Evolutionary conservation across 37 sponge, comb jelly and placozoan species (phyloP).

Genomic region (Hormiphora californensis): DNA sequence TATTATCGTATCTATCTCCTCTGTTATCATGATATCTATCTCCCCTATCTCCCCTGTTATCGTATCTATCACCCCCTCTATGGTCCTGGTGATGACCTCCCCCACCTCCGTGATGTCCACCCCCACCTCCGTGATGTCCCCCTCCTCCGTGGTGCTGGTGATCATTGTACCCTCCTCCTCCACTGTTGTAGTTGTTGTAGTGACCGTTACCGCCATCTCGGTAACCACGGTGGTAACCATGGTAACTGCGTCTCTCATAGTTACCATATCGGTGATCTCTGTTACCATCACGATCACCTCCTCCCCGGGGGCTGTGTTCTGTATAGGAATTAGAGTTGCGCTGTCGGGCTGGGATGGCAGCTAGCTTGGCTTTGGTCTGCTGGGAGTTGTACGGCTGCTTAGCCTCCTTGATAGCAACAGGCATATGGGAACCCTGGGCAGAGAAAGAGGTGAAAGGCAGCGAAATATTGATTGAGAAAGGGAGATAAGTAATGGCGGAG

Average conservation of each 20-base stretch:
- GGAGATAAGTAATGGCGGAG: too few species aligned
- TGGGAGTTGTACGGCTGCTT: constrained; percentile 35
- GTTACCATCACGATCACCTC: background rate
- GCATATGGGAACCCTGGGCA: too few species aligned
- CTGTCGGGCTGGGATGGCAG: constrained; percentile 33
- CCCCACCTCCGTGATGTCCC: background rate
- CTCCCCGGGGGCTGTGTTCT: background rate
- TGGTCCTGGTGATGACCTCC: background rate
- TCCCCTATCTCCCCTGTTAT: background rate
- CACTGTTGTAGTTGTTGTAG: background rate
- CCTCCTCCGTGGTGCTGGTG: background rate
- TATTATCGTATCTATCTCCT: background rate
- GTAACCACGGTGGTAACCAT: constrained; percentile 43
- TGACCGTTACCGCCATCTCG: background rate
- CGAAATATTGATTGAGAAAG: too few species aligned
- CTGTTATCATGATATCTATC: background rate
- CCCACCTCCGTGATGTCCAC: background rate
- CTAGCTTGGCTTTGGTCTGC: constrained; percentile 40
- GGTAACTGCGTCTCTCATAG: background rate
- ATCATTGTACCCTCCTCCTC: too few species aligned
- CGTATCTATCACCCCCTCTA: background rate
- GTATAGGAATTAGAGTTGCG: constrained; percentile 38
- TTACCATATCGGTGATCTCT: background rate
- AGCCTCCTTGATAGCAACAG: background rate
- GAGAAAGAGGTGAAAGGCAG: too few species aligned